Base-by-base conservation (phyloP, 2,113 vertebrate genomes). In the Corythornis madagascariensis region DNA sequence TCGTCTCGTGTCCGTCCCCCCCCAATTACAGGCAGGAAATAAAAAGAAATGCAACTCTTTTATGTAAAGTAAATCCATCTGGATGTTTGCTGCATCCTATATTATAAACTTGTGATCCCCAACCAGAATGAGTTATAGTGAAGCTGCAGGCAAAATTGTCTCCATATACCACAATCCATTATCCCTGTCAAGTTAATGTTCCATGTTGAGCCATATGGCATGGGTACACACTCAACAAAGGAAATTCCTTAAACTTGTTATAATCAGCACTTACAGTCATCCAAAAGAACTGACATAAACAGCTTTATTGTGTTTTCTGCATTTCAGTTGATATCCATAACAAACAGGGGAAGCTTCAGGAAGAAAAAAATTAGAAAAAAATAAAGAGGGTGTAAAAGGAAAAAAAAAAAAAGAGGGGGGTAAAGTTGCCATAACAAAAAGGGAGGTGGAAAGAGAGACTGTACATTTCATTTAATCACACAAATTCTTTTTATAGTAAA, bases 141-240 rank as follows among this genome's bases (percentile, higher is more conserved):
- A 98, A 98, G 97, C 98, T 98, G 97, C 97, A 97, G 98, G 98
- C 98, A 98, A 98, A 98, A 98, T 97, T 97, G 96, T 98, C 98
- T 98, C 98, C 98, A 97, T 98, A 98, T 96, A 97, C 97, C 97
- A 98, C 97, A 98, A 99, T 98, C 98, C 97, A 98, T 98, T 98
- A 98, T 98, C 97, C 97, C 97, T 98, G 98, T 98, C 98, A 99
- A 98, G 98, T 98, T 98, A 99, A 99, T 98, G 98, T 98, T 98
- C 97, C 98, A 97, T 98, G 98, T 98, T 98, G 97, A 98, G 98
- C 98, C 98, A 98, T 98, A 98, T 98, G 98, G 98, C 97, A 96
- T 92, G 97, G 97, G 98, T 98, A 98, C 97, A 98, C 96, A 97
- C 96, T 98, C 97, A 97, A 98, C 98, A 98, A 99, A 98, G 97